Base-by-base conservation (phyloP, 2,113 vertebrate genomes). In the Brachyistius frenatus region DNA sequence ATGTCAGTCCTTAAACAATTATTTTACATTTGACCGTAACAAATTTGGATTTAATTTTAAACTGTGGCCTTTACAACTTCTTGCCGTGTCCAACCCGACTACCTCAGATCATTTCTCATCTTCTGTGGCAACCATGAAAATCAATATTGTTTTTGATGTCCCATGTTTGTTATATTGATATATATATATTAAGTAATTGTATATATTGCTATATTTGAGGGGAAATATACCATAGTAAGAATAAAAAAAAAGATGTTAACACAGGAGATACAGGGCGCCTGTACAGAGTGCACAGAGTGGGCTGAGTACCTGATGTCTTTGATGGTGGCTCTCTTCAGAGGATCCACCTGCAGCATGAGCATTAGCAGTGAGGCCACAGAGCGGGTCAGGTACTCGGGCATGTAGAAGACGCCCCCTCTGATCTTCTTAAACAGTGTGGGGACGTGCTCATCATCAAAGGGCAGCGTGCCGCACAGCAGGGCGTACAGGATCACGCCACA, bases 351-450 rank as follows among this genome's bases (percentile, higher is more conserved):
- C 73, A 99, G 88, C 98, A 99, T 99, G 78, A 97, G 95, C 96
- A 97, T 96, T 60, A 99, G 95, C 5, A 99, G 95, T 15, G 95
- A 98, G 75, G 98, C 97, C 33, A 98, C 95, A 0, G 97, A 96
- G 37, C 96, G 97, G 62, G 95, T 97, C 89, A 99, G 96, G 92
- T 99, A 97, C 63, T 99, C 98, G 0, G 98, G 98, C 88, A 99
- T 99, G 91, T 99, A 99, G 82, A 99, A 99, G n/a, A 99, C 97
- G 0, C 98, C 98, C 10, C 98, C 98, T 30, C 98, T 94, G 92
- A 99, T 99, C 95, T 99, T 99, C 93, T 99, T 99, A 88, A 99
- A 99, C 72, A 99, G 94, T 0, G 98, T 99, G 58, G 98, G 98
- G 4, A 99, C 98, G 0, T 99, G 97, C 23, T 99, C 98, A 0